phyloP scores from a whole-genome alignment of 2,797 vertebrate genomes.

The Parambassis ranga region DNA sequence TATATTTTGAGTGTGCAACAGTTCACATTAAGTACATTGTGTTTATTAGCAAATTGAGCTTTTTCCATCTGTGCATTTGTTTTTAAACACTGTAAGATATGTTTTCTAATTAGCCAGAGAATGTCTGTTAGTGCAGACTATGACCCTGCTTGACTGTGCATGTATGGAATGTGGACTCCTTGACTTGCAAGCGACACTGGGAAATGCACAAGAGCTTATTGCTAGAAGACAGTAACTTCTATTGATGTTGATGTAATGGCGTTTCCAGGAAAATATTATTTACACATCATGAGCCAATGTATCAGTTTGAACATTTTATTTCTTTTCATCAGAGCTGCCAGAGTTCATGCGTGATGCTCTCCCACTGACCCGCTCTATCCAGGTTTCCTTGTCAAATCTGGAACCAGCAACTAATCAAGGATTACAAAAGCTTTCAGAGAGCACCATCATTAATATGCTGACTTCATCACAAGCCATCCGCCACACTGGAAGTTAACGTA shows the following conservation, averaged over 20 bases:
- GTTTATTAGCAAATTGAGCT: no score
- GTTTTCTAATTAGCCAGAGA: no score
- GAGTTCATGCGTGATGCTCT: no score
- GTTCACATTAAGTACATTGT: no score
- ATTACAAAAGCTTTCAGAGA: background rate
- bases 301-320: background rate
- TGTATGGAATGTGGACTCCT: no score
- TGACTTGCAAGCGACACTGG: background rate
- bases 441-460: conserved; percentile 28
- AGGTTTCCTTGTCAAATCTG: background rate
- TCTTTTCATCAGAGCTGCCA: background rate
- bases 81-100: background rate
- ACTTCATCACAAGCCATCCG: conserved; percentile 28
- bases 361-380: background rate
- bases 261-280: background rate
- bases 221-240: background rate
- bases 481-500: conserved; percentile 37
- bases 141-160: no score
- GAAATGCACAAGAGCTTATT: background rate
- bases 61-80: no score
- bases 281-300: background rate
- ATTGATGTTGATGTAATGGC: background rate
- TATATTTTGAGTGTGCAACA: no score
- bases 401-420: background rate
- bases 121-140: no score